Base-by-base conservation (phyloP, 2,888 invertebrate genomes). In the Aromia moschata region DNA sequence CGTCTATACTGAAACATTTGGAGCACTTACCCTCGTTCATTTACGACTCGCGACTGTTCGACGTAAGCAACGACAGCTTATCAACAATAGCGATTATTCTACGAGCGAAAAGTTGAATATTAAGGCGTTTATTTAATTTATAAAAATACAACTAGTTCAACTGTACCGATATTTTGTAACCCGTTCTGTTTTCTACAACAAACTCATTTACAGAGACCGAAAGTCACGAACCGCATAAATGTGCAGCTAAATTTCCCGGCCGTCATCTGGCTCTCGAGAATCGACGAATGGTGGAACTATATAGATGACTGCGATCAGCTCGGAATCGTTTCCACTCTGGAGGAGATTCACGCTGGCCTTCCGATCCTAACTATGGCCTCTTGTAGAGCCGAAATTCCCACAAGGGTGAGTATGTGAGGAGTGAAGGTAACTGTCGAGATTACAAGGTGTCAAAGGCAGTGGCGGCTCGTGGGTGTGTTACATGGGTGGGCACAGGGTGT, bases 1-100 rank as follows among this genome's bases (percentile, higher is more conserved):
- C 88, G 2, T 87, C 87, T 1, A 67, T 88, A 25, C 76, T 88
- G 31, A 85, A 87, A 72, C 76, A 79, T 38, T 75, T 87, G 51
- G 87, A 88, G 73, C 80, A 80, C 70, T 69, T 83, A 49, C 82
- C 83, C 0, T 76, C 79, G 20, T 79, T 80, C 61, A 77, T 81
- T n/a, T 70, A 84, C 12, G 82, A 84, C 46, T 60, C 66, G 2
- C 63, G 64, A 43, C 44, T 71, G 10, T 63, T 64, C 12, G 64
- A 68, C 43, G 70, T 70, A 63, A 49, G 54, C 58, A 25, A 25
- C 7, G 25, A 25, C 3, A 25, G 3, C 3, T 25, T 25, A 25
- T 25, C 25, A 25, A 7, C 25, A 25, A n/a, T n/a, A n/a, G n/a
- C n/a, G n/a, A n/a, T n/a, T n/a, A n/a, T n/a, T n/a, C n/a, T n/a